Percentiles rank a stretch among this genome's conserved stretches.
These are phyloP conservation scores for Mesocricetus auratus DNA, from an alignment of 2,113 vertebrate genomes.

Conservation along the genomic window DNA sequence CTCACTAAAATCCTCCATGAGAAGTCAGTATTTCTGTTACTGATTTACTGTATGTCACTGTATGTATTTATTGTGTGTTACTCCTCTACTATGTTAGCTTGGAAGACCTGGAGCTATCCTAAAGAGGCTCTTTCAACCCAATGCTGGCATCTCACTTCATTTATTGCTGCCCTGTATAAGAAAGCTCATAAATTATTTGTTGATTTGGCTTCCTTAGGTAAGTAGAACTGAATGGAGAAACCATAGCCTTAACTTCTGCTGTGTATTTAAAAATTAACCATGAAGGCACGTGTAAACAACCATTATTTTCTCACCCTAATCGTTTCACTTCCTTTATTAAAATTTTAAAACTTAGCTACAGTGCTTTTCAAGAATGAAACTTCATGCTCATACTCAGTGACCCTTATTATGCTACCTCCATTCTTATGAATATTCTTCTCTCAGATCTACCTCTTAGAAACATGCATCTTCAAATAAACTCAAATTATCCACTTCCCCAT, in stretches of 20 bases:
- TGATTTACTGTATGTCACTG: neutral
- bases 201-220: neutral
- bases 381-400: neutral
- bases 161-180: neutral
- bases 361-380: conserved; percentile 9
- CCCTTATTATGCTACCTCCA: neutral
- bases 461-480: conserved; percentile 21
- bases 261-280: conserved; percentile 30
- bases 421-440: conserved; percentile 11
- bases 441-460: conserved; percentile 16
- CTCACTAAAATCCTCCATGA: neutral
- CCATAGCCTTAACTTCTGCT: neutral
- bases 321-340: neutral
- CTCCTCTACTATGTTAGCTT: neutral
- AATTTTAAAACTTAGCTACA: neutral
- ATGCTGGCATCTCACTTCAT: neutral
- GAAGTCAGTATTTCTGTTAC: neutral
- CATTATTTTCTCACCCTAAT: conserved; percentile 23
- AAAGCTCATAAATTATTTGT: neutral
- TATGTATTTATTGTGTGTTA: neutral
- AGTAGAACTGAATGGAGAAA: conserved; percentile 36
- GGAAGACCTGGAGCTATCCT: neutral
- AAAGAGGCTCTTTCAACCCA: neutral
- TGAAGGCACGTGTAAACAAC: conserved; percentile 16
- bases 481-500: neutral